phyloP scores from a whole-genome alignment of 2,797 vertebrate genomes.

The Enoplosus armatus region DNA sequence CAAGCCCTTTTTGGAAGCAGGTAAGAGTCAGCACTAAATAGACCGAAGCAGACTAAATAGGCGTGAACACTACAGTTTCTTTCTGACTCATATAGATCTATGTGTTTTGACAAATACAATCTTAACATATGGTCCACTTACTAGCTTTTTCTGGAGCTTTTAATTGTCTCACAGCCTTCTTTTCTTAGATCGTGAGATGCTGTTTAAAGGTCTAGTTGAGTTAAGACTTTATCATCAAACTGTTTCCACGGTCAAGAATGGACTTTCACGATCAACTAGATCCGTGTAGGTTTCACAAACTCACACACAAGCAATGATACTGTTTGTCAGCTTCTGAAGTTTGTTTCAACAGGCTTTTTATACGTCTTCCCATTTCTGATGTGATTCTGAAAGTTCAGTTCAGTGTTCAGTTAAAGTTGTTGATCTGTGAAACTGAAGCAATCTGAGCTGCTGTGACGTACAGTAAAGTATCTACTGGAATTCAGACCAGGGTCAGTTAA shows the following conservation, averaged over 20 bases:
- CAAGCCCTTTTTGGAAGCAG: constrained; percentile 7
- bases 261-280: not conserved
- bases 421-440: constrained; percentile 23
- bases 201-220: not conserved
- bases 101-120: constrained; percentile 14
- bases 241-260: not conserved
- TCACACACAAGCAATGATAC: not conserved
- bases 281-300: constrained; percentile 3
- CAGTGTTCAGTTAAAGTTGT: constrained; percentile 24
- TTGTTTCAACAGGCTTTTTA: constrained; percentile 14
- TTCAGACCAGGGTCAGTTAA: constrained; percentile 37
- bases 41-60: not conserved
- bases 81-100: constrained; percentile 7
- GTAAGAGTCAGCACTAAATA: constrained; percentile 8
- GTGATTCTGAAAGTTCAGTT: constrained; percentile 33
- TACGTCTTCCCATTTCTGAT: constrained; percentile 28
- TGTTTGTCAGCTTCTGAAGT: constrained; percentile 25
- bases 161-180: not conserved
- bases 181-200: not conserved
- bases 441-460: constrained; percentile 21
- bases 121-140: not conserved
- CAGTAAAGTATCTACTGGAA: constrained; percentile 36
- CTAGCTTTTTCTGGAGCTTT: constrained; percentile 7
- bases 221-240: not conserved
- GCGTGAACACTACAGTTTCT: constrained; percentile 17